These are phyloP conservation scores for Tuta absoluta DNA, from an alignment of 2,888 invertebrate genomes.

Conservation along the genomic window DNA sequence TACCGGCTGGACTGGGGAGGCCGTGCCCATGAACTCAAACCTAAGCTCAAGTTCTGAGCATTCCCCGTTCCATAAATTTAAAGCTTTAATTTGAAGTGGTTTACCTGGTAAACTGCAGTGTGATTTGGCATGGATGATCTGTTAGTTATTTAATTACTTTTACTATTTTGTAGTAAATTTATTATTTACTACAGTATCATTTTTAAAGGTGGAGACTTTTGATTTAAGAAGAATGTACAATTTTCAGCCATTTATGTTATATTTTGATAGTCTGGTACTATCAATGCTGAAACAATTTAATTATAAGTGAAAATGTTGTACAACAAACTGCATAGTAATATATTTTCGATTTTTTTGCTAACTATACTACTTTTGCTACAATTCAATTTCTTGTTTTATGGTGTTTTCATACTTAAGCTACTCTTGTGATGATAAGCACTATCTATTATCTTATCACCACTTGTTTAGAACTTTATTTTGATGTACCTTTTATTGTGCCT, in stretches of 20 bases:
- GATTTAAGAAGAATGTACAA: conserved; percentile 73
- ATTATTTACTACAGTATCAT: conserved; percentile 36
- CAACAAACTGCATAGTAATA: neutral
- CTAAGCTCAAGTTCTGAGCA: conserved; percentile 84
- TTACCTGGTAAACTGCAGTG: conserved; percentile 37
- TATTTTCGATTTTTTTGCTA: conserved; percentile 1
- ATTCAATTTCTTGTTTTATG: neutral
- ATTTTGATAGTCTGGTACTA: conserved; percentile 14
- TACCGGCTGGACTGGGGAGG: conserved; percentile 98
- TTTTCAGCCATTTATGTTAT: conserved; percentile 29
- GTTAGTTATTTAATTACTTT: conserved; percentile 59
- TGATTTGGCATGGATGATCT: conserved; percentile 22
- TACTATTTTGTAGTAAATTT: conserved; percentile 4
- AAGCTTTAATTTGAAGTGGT: conserved; percentile 72
- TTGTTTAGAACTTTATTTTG: neutral
- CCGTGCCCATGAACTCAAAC: conserved; percentile 92
- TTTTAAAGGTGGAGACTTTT: conserved; percentile 66
- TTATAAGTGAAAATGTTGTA: conserved; percentile 8
- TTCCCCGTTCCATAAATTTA: conserved; percentile 34
- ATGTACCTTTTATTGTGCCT: neutral
- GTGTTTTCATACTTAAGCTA: no score
- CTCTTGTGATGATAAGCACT: neutral
- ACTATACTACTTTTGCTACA: neutral
- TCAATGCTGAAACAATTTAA: conserved; percentile 8
- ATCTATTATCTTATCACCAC: neutral